These are phyloP conservation scores for Bradysia coprophila DNA, from an alignment of 1,140 invertebrate genomes.

Conservation along the genomic window DNA sequence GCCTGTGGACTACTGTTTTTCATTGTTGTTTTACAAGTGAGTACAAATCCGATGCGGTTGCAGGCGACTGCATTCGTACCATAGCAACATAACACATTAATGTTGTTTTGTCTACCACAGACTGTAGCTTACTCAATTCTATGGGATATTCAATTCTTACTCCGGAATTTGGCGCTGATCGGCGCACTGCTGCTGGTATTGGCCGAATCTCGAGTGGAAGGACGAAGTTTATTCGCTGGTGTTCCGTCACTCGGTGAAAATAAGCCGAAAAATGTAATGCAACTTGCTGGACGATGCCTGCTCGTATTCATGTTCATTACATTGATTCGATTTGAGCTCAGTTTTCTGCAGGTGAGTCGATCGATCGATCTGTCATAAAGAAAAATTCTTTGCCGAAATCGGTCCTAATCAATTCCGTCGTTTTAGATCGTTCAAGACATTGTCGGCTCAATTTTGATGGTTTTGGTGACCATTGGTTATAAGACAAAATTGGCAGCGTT, in stretches of 20 bases:
- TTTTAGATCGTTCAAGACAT: constrained; percentile 73
- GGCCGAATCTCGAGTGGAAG: constrained; percentile 85
- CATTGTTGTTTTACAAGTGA: constrained; percentile 87
- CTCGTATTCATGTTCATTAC: constrained; percentile 99
- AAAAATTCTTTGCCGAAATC: background rate
- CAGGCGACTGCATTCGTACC: background rate
- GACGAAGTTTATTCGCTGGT: constrained; percentile 90
- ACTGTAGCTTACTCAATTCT: constrained; percentile 95
- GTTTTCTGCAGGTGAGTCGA: constrained; percentile 60
- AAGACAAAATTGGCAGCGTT: constrained; percentile 97
- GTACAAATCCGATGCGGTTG: constrained; percentile 2
- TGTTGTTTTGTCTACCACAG: constrained; percentile 32
- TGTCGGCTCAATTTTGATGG: constrained; percentile 85
- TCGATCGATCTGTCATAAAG: background rate
- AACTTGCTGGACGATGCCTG: constrained; percentile 85
- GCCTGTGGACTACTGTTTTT: constrained; percentile 90
- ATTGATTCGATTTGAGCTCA: constrained; percentile 81
- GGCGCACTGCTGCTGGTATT: constrained; percentile 87
- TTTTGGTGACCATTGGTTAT: constrained; percentile 91
- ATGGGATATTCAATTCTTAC: constrained; percentile 94
- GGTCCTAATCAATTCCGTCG: constrained; percentile 7
- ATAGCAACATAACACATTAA: background rate
- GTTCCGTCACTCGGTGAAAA: constrained; percentile 92
- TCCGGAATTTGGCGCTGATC: constrained; percentile 87
- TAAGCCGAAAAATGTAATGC: constrained; percentile 94